A percentile compares a stretch with the other conserved stretches of the same genome.
phyloP scores from a whole-genome alignment of 2,888 invertebrate genomes.

The Mythimna loreyi region DNA sequence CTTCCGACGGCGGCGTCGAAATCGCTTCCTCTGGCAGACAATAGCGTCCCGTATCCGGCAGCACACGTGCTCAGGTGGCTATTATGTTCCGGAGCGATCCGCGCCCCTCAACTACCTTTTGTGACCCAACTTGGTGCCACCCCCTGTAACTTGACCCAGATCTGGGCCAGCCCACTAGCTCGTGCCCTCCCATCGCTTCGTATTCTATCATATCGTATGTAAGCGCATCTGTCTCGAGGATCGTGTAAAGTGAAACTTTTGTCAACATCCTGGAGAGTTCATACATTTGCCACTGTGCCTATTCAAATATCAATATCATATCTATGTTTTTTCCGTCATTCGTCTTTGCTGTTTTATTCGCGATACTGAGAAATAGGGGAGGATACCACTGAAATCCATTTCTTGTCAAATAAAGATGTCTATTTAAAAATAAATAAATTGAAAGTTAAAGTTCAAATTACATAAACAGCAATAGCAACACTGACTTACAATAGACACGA shows the following conservation, averaged over 20 bases:
- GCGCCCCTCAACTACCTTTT: slow-evolving; percentile 76
- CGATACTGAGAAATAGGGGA: neutral
- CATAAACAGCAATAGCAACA: slow-evolving; percentile 62
- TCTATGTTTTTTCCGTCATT: slow-evolving; percentile 25
- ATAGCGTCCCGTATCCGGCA: slow-evolving; percentile 87
- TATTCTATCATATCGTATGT: slow-evolving; percentile 65
- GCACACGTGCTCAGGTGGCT: slow-evolving; percentile 90
- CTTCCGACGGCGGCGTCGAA: slow-evolving; percentile 85
- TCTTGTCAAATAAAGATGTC: neutral
- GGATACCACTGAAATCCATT: neutral
- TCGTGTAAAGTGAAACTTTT: slow-evolving; percentile 68
- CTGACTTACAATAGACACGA: slow-evolving; percentile 59
- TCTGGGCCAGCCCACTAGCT: slow-evolving; percentile 81
- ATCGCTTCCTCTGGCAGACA: slow-evolving; percentile 89
- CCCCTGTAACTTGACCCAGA: slow-evolving; percentile 89
- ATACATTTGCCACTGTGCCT: slow-evolving; percentile 52
- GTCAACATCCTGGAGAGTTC: slow-evolving; percentile 73
- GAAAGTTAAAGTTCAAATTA: slow-evolving; percentile 36
- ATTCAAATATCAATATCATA: slow-evolving; percentile 56
- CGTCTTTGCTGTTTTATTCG: slow-evolving; percentile 30
- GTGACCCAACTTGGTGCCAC: slow-evolving; percentile 77
- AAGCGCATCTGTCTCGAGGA: slow-evolving; percentile 78
- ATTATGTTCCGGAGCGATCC: slow-evolving; percentile 82
- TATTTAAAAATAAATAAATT: slow-evolving; percentile 8
- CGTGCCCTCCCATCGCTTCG: slow-evolving; percentile 86